These are phyloP conservation scores for Caenorhabditis wallacei DNA, from an alignment of 2,888 invertebrate species.

Conservation along the genomic window DNA sequence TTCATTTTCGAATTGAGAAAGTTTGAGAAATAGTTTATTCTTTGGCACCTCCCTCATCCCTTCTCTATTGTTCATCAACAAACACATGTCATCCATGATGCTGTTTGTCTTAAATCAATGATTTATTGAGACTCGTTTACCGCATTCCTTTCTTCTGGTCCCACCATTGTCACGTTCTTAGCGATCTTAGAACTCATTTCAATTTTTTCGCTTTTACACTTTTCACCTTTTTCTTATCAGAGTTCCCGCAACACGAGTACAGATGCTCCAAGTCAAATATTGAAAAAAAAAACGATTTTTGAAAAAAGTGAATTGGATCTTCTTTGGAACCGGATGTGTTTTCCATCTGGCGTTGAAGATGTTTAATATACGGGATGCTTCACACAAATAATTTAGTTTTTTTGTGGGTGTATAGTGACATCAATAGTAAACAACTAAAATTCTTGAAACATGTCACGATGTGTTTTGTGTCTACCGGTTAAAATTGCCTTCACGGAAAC, in stretches of 20 bases:
- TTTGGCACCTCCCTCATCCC: constrained; percentile 33
- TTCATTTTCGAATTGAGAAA: constrained; percentile 1
- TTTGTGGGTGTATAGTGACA: constrained; percentile 43
- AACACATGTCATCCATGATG: constrained; percentile 53
- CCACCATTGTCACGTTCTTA: neutral
- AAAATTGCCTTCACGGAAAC: no score
- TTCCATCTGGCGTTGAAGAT: constrained; percentile 30
- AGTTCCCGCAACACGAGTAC: constrained; percentile 8
- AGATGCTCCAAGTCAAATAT: neutral
- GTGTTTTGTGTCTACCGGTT: no score
- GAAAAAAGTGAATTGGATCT: constrained; percentile 3
- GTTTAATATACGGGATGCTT: constrained; percentile 31
- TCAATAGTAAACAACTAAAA: constrained; percentile 48
- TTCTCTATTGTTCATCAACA: constrained; percentile 45
- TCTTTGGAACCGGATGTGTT: constrained; percentile 34
- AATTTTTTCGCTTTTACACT: neutral
- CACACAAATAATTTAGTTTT: constrained; percentile 42
- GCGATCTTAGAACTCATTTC: constrained; percentile 20
- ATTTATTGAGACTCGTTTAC: constrained; percentile 39
- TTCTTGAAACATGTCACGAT: neutral
- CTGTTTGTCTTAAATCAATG: constrained; percentile 36
- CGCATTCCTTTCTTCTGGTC: constrained; percentile 14
- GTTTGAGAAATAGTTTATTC: constrained; percentile 41
- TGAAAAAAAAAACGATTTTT: neutral
- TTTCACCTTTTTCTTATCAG: constrained; percentile 20